These are phyloP conservation scores for Acanthoscelides obtectus DNA, from an alignment of 2,888 invertebrate species.

Conservation along the genomic window DNA sequence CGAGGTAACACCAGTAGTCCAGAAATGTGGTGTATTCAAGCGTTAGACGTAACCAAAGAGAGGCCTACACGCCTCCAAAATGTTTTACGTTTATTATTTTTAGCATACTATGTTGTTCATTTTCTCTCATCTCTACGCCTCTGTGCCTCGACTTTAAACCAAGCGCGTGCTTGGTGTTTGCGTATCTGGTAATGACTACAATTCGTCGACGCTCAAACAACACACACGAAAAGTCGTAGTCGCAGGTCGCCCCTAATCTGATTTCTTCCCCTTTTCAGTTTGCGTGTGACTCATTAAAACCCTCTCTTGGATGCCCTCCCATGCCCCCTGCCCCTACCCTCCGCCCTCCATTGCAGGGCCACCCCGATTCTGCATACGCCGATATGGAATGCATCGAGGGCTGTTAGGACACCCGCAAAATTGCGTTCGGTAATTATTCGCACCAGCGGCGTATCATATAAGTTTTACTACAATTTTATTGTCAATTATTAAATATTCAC, in stretches of 20 bases:
- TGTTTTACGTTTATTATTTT: too few species aligned
- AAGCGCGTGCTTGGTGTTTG: constrained; percentile 30
- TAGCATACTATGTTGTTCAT: too few species aligned
- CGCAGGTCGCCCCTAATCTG: constrained; percentile 46
- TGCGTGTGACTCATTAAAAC: constrained; percentile 49
- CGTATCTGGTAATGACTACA: constrained; percentile 39
- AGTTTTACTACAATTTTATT: too few species aligned
- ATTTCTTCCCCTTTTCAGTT: constrained; percentile 47
- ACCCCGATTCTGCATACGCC: constrained; percentile 32
- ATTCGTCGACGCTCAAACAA: constrained; percentile 37
- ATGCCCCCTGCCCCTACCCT: constrained; percentile 14
- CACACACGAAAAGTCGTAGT: constrained; percentile 37
- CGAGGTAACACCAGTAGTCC: too few species aligned
- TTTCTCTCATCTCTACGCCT: constrained; percentile 24
- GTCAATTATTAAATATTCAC: too few species aligned
- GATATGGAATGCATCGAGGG: constrained; percentile 21
- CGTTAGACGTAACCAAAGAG: too few species aligned
- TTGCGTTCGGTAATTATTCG: constrained; percentile 43
- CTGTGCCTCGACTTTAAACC: constrained; percentile 27
- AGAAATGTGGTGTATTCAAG: too few species aligned
- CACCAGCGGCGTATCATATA: constrained; percentile 14
- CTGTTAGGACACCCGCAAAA: constrained; percentile 47
- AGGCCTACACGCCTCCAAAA: too few species aligned
- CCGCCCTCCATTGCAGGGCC: constrained; percentile 25
- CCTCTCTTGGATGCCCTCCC: constrained; percentile 27